Base-by-base conservation (phyloP, 2,888 invertebrate genomes). In the Notodonta dromedarius region DNA sequence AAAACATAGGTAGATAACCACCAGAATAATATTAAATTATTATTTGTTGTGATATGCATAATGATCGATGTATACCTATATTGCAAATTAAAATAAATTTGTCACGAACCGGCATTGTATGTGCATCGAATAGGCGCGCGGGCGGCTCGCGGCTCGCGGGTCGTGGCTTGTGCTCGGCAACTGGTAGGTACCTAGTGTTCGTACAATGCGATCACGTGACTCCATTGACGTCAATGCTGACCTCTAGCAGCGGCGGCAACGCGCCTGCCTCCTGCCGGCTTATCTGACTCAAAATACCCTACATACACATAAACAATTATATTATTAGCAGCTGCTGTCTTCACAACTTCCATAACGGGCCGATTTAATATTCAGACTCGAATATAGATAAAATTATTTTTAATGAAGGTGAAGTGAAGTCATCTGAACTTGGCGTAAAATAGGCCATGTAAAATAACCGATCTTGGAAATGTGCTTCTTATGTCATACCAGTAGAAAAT, bases 141-240 rank as follows among this genome's bases (percentile, higher is more conserved):
- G 9, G 46, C 46, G 46, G 4, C 11, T 24, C 24, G 46, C 46
- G 46, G 4, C 11, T 24, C 24, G 24, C 24, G 24, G 24, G 24
- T 24, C 24, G 24, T 24, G 24, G 24, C 24, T 24, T 24, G 24
- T 24, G 70, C 71, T 68, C 65, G 61, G 59, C 71, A 75, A 76
- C 71, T 74, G 71, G 78, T 83, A 83, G 80, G 80, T 77, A 79
- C 70, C 42, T 75, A 78, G 78, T 71, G 66, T 73, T 78, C 74
- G 77, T 78, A 79, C 77, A 78, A 75, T 78, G 79, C 82, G 85
- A 86, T 94, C 95, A 95, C 95, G 95, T 95, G 95, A 94, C 87
- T 79, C 90, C 90, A 95, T 95, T 95, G 95, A 95, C 95, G 95
- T 95, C 95, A 95, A 95, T 95, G 89, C 92, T 95, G 95, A 95